Evolutionary conservation across 1,140 invertebrate genomes (phyloP), one percentile per base, ranked within the genome.

Genomic region (Heliconius hewitsoni): DNA sequence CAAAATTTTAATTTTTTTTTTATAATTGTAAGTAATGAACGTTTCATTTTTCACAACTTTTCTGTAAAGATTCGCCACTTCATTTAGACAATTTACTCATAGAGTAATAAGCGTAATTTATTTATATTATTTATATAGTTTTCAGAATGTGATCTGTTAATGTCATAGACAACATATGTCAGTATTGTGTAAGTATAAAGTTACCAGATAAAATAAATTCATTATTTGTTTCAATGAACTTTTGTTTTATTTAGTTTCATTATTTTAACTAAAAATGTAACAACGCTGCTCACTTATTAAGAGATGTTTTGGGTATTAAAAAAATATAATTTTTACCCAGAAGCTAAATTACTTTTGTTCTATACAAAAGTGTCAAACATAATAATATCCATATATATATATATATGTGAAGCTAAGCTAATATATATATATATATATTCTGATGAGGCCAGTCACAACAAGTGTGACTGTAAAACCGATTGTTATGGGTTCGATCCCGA

Each of bases 91-190:
- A 82, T 74, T 74, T 74, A 81, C 80, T 83, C 74, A 39, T 80
- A 82, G 75, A 84, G 79, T 81, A 76, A 46, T 88, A 87, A 88
- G 82, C 57, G 82, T 87, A 86, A 91, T 88, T 91, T 90, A 91
- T 90, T 89, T 85, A 75, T 86, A 84, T 82, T 83, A 81, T 82
- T 84, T 83, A 77, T 81, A 73, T 77, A 42, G 73, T 76, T 78
- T 81, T 78, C 80, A 81, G 39, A 81, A 85, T 84, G 83, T 86
- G 87, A 90, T 90, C 85, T 89, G 86, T 83, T 30, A 57, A 84
- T 87, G 86, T 83, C 50, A 57, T 81, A 80, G 76, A 75, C 75
- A 66, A 77, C 42, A 77, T 80, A 19, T 79, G 71, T 73, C 83
- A 84, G 81, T 85, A 86, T 84, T 83, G 75, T 71, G 77, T 83